Base-by-base conservation (phyloP, 1,140 invertebrate genomes). In the Drosophila sulfurigaster region DNA sequence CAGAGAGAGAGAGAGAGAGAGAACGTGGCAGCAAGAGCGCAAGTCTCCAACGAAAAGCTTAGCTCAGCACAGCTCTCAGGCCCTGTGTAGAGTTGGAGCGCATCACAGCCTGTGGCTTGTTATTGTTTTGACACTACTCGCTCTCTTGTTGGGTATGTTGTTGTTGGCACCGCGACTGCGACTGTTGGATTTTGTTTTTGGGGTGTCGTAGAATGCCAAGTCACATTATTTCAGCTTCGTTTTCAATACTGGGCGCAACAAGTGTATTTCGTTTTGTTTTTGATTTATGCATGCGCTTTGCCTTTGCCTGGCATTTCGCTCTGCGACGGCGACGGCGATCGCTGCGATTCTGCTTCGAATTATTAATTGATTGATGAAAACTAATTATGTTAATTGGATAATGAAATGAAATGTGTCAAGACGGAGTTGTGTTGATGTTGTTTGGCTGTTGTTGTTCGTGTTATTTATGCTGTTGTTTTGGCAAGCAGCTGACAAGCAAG, bases 341-440 rank as follows among this genome's bases (percentile, higher is more conserved):
- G 56, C 49, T 64, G 46, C 57, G 78, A 56, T 69, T 58, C 75
- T 85, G 83, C 79, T 54, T 76, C 78, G 85, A 81, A 89, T 88
- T 88, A 89, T 79, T 89, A 89, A 88, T 89, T 88, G 85, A 85
- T 85, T 89, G 85, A 88, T 88, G 85, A 90, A 79, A 88, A 85
- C 85, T 88, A 88, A 88, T 89, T 88, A 88, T 88, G 85, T 81
- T 88, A 88, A 88, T 88, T 88, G 85, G 78, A 75, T 88, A 88
- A 88, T 88, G 83, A 88, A 88, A 83, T 88, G 74, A 87, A 83
- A 83, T 88, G 83, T 86, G 82, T 85, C 82, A 81, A 81, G 78
- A 72, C 54, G 49, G 52, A 75, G 69, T 64, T 52, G 67, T 66
- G 71, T 32, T 69, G 58, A 16, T 35, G 51, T 38, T 54, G 63